phyloP scores from a whole-genome alignment of 2,113 vertebrate genomes.

The Centrocercus urophasianus region DNA sequence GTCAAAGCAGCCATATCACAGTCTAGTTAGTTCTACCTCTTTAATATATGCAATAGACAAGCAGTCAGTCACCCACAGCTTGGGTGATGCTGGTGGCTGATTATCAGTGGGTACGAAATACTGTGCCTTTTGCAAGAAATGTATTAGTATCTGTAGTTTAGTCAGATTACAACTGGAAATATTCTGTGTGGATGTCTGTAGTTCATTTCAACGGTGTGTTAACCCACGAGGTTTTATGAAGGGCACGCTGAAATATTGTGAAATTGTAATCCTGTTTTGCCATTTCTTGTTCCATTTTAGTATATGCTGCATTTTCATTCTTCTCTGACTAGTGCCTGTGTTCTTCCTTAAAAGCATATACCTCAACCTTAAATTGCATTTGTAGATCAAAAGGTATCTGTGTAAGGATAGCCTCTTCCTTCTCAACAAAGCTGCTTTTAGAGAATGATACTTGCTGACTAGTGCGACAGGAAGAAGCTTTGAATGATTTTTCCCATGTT shows the following conservation, averaged over 20 bases:
- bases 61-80: not conserved
- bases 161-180: not conserved
- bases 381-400: not conserved
- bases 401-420: not conserved
- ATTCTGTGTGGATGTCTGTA: not conserved
- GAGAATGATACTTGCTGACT: not conserved
- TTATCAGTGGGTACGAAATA: not conserved
- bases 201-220: not conserved
- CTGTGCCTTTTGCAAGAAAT: not conserved
- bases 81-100: not conserved
- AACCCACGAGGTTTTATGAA: not conserved
- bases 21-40: not conserved
- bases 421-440: not conserved
- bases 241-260: not conserved
- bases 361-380: not conserved
- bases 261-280: not conserved
- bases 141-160: not conserved
- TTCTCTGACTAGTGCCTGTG: not conserved
- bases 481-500: constrained; percentile 35
- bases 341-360: not conserved
- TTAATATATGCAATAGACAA: not conserved
- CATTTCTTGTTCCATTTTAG: not conserved
- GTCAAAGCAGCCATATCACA: not conserved
- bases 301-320: not conserved
- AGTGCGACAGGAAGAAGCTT: not conserved